Base-by-base conservation (phyloP, 2,113 vertebrate species). In the Typhlomys cinereus region DNA sequence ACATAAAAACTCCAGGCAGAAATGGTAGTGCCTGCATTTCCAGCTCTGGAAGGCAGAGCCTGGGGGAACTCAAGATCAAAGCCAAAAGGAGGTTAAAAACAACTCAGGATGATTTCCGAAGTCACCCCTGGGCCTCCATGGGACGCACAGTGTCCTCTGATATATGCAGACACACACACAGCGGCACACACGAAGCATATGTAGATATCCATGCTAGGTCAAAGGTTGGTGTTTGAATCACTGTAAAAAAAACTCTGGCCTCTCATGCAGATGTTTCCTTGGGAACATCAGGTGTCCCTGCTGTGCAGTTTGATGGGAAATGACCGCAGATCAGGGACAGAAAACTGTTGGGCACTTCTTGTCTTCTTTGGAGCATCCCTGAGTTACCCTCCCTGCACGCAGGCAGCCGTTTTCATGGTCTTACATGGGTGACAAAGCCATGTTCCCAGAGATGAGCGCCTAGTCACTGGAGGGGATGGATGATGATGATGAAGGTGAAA, bases 351-450 rank as follows among this genome's bases (percentile, higher is more conserved):
- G 84, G 64, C 17, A 69, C 86, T 90, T 96, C n/a, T 21, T 80
- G 75, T 86, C 93, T 88, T 93, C 95, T 95, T 80, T 79, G 90
- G 69, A 96, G 62, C 62, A 93, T 80, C 73, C 83, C 25, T 91
- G 95, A 97, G 76, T 78, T 75, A 70, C 74, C 75, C 9, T 85
- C 29, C 5, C 74, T n/a, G 31, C 92, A 96, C 85, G 94, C 44
- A 39, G 95, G 91, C 52, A 48, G 95, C 84, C 92, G 36, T 81
- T 97, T 96, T 97, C 94, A 91, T 39, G 91, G 91, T 94, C 91
- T 74, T 90, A 93, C 27, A 88, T 73, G 82, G 84, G n/a, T n/a
- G n/a, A n/a, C 15, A 46, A 93, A 61, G 59, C 34, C 9, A 27
- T 36, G 34, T 71, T 82, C 57, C 48, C 44, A 70, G 25, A 86